Evolutionary conservation across 2,113 vertebrate species (phyloP).

Genomic region (Burhinus oedicnemus): DNA sequence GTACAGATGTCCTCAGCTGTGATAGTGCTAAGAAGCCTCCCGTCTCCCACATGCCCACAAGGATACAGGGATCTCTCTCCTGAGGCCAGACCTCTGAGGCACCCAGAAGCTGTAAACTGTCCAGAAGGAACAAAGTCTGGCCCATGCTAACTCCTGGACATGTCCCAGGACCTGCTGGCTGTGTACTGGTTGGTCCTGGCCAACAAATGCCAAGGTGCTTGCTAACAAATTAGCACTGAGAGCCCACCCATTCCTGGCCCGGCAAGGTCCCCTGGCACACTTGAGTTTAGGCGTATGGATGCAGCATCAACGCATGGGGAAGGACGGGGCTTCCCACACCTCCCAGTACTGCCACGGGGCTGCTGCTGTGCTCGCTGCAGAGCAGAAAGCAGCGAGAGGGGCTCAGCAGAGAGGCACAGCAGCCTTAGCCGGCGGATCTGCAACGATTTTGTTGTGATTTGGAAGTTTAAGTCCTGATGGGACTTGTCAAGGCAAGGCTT

Average conservation of each 20-base stretch:
- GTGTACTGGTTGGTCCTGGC: not conserved
- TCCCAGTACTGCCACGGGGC: fast-evolving
- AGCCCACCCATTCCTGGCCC: not conserved
- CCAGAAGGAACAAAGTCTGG: not conserved
- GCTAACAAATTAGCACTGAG: not conserved
- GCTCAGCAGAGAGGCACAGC: not conserved
- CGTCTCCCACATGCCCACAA: not conserved
- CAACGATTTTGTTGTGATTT: not conserved
- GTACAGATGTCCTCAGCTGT: not conserved
- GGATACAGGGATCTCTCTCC: not conserved
- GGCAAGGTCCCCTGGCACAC: not conserved
- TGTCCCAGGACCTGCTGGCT: not conserved
- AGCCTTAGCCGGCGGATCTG: not conserved
- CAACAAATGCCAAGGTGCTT: not conserved
- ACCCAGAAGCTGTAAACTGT: not conserved
- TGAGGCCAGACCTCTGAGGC: not conserved
- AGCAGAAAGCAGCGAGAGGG: not conserved
- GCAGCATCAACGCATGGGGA: fast-evolving
- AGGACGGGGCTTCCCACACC: not conserved
- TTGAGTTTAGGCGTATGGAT: fast-evolving
- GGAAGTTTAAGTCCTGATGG: not conserved
- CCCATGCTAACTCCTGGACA: not conserved
- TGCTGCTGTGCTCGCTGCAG: not conserved
- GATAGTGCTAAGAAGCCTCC: not conserved
- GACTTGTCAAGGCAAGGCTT: conserved; percentile 4